These are phyloP conservation scores for Zootermopsis nevadensis DNA, from an alignment of 2,888 invertebrate genomes.

Conservation along the genomic window DNA sequence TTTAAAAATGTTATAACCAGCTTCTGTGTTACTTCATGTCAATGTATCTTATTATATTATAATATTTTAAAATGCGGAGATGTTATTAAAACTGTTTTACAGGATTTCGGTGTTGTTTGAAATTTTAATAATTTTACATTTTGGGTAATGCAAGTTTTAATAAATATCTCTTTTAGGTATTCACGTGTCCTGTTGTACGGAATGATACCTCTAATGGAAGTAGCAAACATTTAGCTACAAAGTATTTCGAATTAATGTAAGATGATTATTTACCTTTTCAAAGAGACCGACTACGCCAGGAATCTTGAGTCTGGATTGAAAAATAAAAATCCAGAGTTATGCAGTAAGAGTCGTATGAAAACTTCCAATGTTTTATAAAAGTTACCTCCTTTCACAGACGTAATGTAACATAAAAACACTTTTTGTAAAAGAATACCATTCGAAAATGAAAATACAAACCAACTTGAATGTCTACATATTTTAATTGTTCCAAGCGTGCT, in stretches of 20 bases:
- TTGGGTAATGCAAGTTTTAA: slow-evolving; percentile 10
- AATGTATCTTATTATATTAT: slow-evolving; percentile 6
- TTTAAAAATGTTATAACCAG: not conserved
- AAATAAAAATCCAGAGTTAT: not conserved
- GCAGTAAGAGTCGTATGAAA: not conserved
- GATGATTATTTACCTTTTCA: not conserved
- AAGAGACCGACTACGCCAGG: slow-evolving; percentile 24
- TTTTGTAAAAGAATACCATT: slow-evolving; percentile 12
- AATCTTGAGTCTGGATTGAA: not conserved
- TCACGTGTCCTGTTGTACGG: not conserved
- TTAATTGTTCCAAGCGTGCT: slow-evolving; percentile 21
- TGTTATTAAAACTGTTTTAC: slow-evolving; percentile 19
- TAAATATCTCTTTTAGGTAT: slow-evolving; percentile 12
- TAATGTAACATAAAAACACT: slow-evolving; percentile 10
- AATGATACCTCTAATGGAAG: not conserved
- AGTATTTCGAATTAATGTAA: slow-evolving; percentile 38
- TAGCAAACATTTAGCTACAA: not conserved
- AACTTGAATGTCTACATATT: slow-evolving; percentile 19
- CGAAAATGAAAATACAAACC: slow-evolving; percentile 20
- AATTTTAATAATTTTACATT: slow-evolving; percentile 24
- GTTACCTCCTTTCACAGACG: slow-evolving; percentile 12
- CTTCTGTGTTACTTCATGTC: not conserved
- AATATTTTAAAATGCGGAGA: not conserved
- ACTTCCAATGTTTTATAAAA: slow-evolving; percentile 12
- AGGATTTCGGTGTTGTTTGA: slow-evolving; percentile 15